A percentile compares a stretch with the other conserved stretches of the same genome.
Conservation (phyloP, 2,888 invertebrate genomes). For the Archips xylosteana region DNA sequence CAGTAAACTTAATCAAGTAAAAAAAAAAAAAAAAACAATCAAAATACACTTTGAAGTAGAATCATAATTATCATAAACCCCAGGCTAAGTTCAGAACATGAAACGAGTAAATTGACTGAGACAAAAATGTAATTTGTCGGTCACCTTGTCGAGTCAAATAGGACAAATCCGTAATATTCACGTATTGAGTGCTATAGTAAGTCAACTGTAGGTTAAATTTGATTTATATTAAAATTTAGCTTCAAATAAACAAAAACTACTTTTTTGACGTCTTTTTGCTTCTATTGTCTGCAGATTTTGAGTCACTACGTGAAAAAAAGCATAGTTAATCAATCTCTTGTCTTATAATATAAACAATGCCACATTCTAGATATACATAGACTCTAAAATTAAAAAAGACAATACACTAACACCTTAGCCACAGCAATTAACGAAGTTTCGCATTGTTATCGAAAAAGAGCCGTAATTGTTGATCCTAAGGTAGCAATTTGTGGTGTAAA, state of each 20-base stretch:
- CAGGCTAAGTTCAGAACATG: conserved; percentile 4
- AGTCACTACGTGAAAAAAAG: no score
- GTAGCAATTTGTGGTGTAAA: conserved; percentile 45
- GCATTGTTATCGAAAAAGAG: conserved; percentile 15
- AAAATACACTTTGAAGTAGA: no score
- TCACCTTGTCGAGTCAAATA: conserved; percentile 38
- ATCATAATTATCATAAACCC: no score
- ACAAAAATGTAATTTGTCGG: conserved; percentile 25
- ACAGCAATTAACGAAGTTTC: neutral
- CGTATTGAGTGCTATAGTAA: conserved; percentile 4
- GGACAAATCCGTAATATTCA: conserved; percentile 28
- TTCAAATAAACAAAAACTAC: neutral
- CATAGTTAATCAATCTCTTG: no score
- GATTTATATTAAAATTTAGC: neutral
- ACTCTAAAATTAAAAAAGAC: conserved; percentile 1
- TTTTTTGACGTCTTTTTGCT: no score
- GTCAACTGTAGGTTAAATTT: conserved; percentile 25
- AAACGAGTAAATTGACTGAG: conserved; percentile 22
- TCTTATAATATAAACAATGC: no score
- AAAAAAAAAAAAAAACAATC: no score
- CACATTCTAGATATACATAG: neutral
- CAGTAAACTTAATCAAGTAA: no score
- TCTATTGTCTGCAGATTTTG: no score
- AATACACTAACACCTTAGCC: neutral
- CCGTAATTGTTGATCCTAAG: neutral